Base-by-base conservation (phyloP, 2,113 vertebrate species). In the Amazona guildingii region DNA sequence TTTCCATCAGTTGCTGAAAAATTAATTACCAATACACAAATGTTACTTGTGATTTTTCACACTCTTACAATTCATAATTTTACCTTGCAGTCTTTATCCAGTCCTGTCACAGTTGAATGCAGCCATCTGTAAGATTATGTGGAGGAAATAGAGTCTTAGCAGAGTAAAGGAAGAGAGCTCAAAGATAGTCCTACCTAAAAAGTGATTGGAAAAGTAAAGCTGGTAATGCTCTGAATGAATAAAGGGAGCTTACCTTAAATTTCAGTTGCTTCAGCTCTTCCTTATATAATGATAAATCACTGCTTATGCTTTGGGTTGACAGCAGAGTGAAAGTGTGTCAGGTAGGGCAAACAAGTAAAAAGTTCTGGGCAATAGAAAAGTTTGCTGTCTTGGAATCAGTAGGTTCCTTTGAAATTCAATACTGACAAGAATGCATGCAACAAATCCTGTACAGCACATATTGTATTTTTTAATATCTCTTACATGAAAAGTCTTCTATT, bases 61-160 rank as follows among this genome's bases (percentile, higher is more conserved):
- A 67, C 77, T 69, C 54, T 96, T 78, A 48, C 35, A 88, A 23
- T 59, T 91, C 72, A 95, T 96, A 97, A 89, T 31, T 70, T 73
- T 93, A 96, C 96, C 92, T 97, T 97, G 84, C 44, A 67, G 21
- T 77, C 63, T 85, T 96, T 92, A 94, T 68, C 74, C 48, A 83
- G 41, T 92, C 52, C 78, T 93, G 96, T 97, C 96, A 97, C 95
- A 97, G 96, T 8, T 96, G 92, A 98, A 87, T 95, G 97, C 97
- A 93, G 91, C 87, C 89, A 96, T 97, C 94, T 96, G 13, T 74
- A 94, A 95, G 89, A 94, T 96, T 97, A 97, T 23, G 39, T 92
- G 93, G 43, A 95, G 92, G 94, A 98, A 98, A 97, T 92, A 81
- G 92, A 97, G 79, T 75, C 88, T 97, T 93, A 94, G 70, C 79